Evolutionary conservation across 2,888 invertebrate genomes (phyloP).

Genomic region (Eristalinus sepulchralis): DNA sequence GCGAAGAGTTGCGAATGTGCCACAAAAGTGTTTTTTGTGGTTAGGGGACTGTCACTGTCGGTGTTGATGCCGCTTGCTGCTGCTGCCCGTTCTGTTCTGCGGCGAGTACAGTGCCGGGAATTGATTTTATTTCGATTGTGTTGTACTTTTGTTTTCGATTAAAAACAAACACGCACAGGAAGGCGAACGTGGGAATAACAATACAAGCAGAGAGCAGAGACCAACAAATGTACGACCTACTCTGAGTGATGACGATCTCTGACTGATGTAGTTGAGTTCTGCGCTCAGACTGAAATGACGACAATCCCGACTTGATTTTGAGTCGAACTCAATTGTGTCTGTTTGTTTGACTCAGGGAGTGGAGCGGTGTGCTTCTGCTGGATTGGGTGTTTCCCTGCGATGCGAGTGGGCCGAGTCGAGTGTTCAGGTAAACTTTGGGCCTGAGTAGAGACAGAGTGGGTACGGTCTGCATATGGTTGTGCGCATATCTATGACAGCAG

Average conservation of each 20-base stretch:
- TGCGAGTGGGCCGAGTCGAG: background rate
- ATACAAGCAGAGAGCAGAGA: background rate
- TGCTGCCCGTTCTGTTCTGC: background rate
- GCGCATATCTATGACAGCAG: background rate
- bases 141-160: constrained; percentile 14
- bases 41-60: constrained; percentile 23
- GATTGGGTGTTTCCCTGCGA: constrained; percentile 40
- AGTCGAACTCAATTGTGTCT: constrained; percentile 28
- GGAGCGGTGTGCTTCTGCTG: constrained; percentile 1
- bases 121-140: no score
- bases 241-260: background rate
- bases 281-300: constrained; percentile 40
- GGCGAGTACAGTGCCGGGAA: no score
- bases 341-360: background rate
- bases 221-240: background rate
- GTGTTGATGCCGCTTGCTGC: constrained; percentile 1
- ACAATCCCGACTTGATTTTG: constrained; percentile 31
- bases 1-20: background rate
- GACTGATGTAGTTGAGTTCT: constrained; percentile 47
- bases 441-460: background rate
- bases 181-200: constrained; percentile 13
- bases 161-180: background rate
- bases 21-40: background rate
- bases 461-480: background rate
- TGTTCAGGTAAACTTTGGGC: background rate